Evolutionary conservation across 2,888 invertebrate genomes (phyloP), one percentile per base, ranked within the genome.

Genomic region (Cosmopolites sordidus): DNA sequence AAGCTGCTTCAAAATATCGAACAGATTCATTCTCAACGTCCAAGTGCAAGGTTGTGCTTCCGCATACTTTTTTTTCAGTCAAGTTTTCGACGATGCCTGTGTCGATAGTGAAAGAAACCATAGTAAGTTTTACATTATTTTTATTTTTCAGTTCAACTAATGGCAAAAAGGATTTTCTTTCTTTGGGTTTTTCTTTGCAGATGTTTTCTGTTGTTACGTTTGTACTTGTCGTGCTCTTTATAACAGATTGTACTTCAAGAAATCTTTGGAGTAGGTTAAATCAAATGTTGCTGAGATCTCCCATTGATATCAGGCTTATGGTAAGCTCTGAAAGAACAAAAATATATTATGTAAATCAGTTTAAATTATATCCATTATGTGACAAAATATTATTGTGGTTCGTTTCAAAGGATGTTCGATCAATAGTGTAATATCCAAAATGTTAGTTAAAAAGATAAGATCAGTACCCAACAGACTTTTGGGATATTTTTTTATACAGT

Each of bases 11-110:
- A 54, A 60, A 58, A 64, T 63, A 62, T 67, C 65, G 65, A 63
- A 66, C 71, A 72, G 70, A 72, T 68, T 66, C 71, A 70, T 68
- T 69, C 69, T 67, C 67, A 66, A 62, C 54, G 58, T 56, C 55
- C 60, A 56, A 63, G 64, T 64, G 60, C 64, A 65, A 67, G 65
- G 66, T 68, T 63, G 66, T 51, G 43, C 37, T 16, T 22, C 22
- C 22, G 22, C 22, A 8, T 22, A 22, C 22, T 22, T 8, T 15
- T 14, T 41, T 17, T 38, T 17, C 11, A 30, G 38, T 49, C 43
- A 16, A 41, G 40, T 22, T 27, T 42, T 27, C 33, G 15, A 50
- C 16, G 16, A 33, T 15, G 22, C 16, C 18, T 37, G 17, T 18
- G n/a, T 41, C 45, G 42, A 37, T 43, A 48, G 14, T 51, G 48